Base-by-base conservation (phyloP, 2,113 vertebrate genomes). In the Colius striatus region DNA sequence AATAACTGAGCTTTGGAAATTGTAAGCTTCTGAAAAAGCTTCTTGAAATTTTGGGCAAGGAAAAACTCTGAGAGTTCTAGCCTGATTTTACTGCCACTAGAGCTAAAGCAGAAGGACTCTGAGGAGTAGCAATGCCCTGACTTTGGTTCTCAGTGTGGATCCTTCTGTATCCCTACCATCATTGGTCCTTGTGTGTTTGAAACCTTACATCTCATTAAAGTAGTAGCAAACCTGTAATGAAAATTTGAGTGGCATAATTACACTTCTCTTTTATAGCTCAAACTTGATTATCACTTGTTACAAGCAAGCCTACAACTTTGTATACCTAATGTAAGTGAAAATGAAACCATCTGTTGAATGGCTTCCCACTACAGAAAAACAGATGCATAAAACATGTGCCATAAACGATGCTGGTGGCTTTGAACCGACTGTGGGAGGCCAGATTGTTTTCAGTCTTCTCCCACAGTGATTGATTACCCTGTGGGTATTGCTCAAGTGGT, bases 311-410 rank as follows among this genome's bases (percentile, higher is more conserved):
- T 38, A 43, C 60, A 74, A 86, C 72, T 94, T 88, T 65, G 9
- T 92, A 74, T 77, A 96, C 92, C 87, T 94, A 94, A 90, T 47
- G 53, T 65, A 90, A 97, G 90, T 93, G 94, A 91, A 97, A 96
- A 96, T 22, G 87, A 94, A 96, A 91, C 96, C 95, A 90, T 95
- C 93, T 95, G 90, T 92, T 96, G 93, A 95, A 94, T 86, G 84
- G 83, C 72, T 96, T 92, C 79, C 79, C 72, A 61, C 79, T 38
- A 41, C 0, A 41, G 92, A 86, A 26, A 29, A 92, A 61, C 95
- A 96, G 96, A 96, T 95, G 94, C 76, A 68, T 74, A 53, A 93
- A 93, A 66, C 54, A 54, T 63, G 94, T 90, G 85, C 85, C 90
- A 38, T 57, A 20, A 92, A 86, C 0, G 27, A 53, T 74, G 65